Conservation (phyloP, 2,113 vertebrate species). For the Xenopus tropicalis region UCB_Xtro_10.0 CM004450.2:131513001-131513500, state of each 20-base stretch:
- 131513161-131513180: too few relatives aligned
- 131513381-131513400: conserved; percentile 67
- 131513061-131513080: too few relatives aligned
- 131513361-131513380: conserved; percentile 64
- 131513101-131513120: too few relatives aligned
- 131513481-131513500: neutral
- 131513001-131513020: too few relatives aligned
- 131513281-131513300: conserved; percentile 70
- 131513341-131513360: conserved; percentile 66
- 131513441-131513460: conserved; percentile 69
- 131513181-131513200: too few relatives aligned
- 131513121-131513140: too few relatives aligned
- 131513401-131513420: conserved; percentile 69
- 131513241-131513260: conserved; percentile 62
- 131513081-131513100: too few relatives aligned
- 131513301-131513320: conserved; percentile 54
- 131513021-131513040: too few relatives aligned
- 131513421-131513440: conserved; percentile 68
- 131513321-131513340: conserved; percentile 55
- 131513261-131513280: conserved; percentile 52
- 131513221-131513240: conserved; percentile 70
- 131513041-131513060: too few relatives aligned
- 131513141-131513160: too few relatives aligned
- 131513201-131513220: neutral
- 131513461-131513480: too few relatives aligned